Base-by-base conservation (phyloP, 1,140 invertebrate species). In the Neodiprion lecontei region DNA sequence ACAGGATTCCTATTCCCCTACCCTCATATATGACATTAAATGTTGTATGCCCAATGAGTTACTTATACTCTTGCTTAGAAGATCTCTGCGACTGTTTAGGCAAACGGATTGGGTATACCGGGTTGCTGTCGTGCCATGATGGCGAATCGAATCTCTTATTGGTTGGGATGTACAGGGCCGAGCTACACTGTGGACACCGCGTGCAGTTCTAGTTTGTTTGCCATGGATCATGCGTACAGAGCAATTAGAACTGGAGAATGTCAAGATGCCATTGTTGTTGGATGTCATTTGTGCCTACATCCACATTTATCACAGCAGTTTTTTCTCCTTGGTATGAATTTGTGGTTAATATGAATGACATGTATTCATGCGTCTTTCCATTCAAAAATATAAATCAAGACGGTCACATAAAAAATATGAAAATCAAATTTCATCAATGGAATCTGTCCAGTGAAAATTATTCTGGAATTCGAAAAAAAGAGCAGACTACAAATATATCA, bases 51-150 rank as follows among this genome's bases (percentile, higher is more conserved):
- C 17, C 17, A 21, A 21, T 21, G 17, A 21, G 17, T 61, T 61
- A 12, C 11, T 61, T 61, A 17, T 61, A 14, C 9, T 61, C n/a
- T 61, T 17, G 50, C 1, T 53, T 53, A 21, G 17, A 21, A 21
- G 17, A 21, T 21, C 17, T 21, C 17, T 53, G 10, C 50, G n/a
- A 53, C 2, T 53, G 5, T 61, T 17, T 17, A 88, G 88, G 82
- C 86, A 1, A 84, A 85, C 70, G 88, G 88, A 49, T 86, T 85
- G 49, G 86, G 87, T 75, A 85, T 89, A 17, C 86, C 84, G 17
- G 92, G 92, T 48, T 97, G 96, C 87, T 93, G 93, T 78, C 91
- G 96, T 74, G 95, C 96, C 9, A 98, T 98, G 96, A 91, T 98
- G 85, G 94, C 96, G 1, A 97, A 98, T 83, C 91, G 97, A 72